Evolutionary conservation across 2,797 vertebrate genomes (phyloP), one percentile per base, ranked within the genome.

Genomic region (Setipinna tenuifilis): DNA sequence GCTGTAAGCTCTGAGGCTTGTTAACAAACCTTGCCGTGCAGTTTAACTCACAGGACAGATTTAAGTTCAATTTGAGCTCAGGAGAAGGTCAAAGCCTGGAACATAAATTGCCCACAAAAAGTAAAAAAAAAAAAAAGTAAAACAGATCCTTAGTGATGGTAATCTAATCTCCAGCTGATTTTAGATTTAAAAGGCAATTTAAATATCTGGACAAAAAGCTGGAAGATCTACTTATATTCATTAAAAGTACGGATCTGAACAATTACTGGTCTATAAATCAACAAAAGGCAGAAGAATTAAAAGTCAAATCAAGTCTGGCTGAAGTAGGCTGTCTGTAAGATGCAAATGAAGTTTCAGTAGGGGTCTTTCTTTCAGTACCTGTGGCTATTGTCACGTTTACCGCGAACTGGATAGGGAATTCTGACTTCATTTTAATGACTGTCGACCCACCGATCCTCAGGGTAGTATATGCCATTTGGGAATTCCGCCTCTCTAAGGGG

Each of bases 401-500:
- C 61, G 10, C 17, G 31, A 78, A 78, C 21, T 41, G 28, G 17
- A 2, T 2, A 78, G 71, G 35, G 31, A 7, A 78, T 78, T 41
- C 41, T 0, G 71, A 21, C 28, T 71, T 71, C 31, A 41, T 41
- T 41, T 78, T 17, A 78, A 21, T 11, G 17, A 44, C 44, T 78
- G 71, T 19, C 35, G 6, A 78, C 71, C 31, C 31, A 25, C 71
- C 78, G 7, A 10, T 6, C 59, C 48, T 87, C 86, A 84, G 71
- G 84, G 14, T 17, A 31, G 28, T 0, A 28, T 19, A 44, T 9
- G 10, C 0, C 71, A 78, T 21, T 44, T 85, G 89, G 86, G 82
- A 86, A 50, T 71, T 87, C 85, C 25, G 65, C 59, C 83, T 85
- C 50, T 19, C 59, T 87, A 87, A 85, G 65, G 90, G 87, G 87